These are phyloP conservation scores for Celastrina argiolus DNA, from an alignment of 2,888 invertebrate species.

Conservation along the genomic window DNA sequence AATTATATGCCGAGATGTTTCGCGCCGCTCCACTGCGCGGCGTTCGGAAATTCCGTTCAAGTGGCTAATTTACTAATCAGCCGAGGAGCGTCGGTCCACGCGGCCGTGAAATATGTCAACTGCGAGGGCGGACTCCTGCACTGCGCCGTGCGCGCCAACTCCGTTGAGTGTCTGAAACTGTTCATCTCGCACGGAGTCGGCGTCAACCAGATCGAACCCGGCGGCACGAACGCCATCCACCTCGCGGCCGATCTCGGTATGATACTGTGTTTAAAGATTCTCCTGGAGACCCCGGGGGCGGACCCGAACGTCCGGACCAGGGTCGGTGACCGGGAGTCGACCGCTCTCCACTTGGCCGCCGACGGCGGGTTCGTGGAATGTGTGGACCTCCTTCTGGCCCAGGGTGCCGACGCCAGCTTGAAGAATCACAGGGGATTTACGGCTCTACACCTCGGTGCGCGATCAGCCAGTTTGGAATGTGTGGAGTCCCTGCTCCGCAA, in stretches of 20 bases:
- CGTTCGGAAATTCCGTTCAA: conserved; percentile 90
- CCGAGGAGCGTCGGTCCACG: conserved; percentile 82
- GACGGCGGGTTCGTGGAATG: conserved; percentile 92
- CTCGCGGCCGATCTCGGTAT: conserved; percentile 89
- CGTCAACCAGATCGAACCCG: conserved; percentile 85
- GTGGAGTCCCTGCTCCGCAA: conserved; percentile 86
- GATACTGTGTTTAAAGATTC: conserved; percentile 84
- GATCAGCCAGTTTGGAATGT: conserved; percentile 88
- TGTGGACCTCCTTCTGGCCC: conserved; percentile 83
- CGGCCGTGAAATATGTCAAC: conserved; percentile 81
- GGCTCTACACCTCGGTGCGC: conserved; percentile 89
- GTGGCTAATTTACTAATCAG: conserved; percentile 87
- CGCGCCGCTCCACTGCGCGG: conserved; percentile 92
- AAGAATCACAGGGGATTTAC: conserved; percentile 89
- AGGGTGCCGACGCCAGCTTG: conserved; percentile 85
- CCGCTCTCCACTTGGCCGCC: conserved; percentile 90
- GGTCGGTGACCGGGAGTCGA: conserved; percentile 85
- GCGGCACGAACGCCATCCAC: conserved; percentile 88
- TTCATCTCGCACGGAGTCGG: conserved; percentile 86
- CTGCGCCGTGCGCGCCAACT: conserved; percentile 90
- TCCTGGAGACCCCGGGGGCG: conserved; percentile 84
- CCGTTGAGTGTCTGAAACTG: conserved; percentile 86
- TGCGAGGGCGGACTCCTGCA: conserved; percentile 89
- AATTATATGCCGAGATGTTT: conserved; percentile 84
- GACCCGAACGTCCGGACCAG: conserved; percentile 84